Evolutionary conservation across 1,140 invertebrate species (phyloP).

Genomic region (Neelides sp.): DNA sequence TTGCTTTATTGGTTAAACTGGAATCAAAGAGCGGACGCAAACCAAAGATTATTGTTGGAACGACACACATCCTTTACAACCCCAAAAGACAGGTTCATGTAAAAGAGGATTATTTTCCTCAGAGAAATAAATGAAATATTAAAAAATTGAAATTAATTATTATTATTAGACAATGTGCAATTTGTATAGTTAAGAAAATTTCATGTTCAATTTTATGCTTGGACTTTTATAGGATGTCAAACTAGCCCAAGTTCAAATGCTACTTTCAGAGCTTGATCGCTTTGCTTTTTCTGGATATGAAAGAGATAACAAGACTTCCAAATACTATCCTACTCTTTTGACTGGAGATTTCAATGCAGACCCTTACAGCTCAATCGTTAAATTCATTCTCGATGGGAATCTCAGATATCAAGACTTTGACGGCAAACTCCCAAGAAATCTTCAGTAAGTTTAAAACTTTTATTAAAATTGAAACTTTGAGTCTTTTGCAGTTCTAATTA

Average conservation of each 20-base stretch:
- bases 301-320: conserved; percentile 32
- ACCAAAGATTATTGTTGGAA: conserved; percentile 60
- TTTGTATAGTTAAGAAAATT: no score
- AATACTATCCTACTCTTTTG: conserved; percentile 62
- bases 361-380: conserved; percentile 49
- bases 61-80: conserved; percentile 90
- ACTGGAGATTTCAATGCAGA: conserved; percentile 81
- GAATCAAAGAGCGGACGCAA: conserved; percentile 36
- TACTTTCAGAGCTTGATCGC: conserved; percentile 69
- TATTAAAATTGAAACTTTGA: background rate
- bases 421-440: background rate
- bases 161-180: no score
- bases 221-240: conserved; percentile 54
- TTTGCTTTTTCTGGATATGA: conserved; percentile 46
- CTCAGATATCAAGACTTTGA: conserved; percentile 41
- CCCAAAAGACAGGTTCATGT: conserved; percentile 47
- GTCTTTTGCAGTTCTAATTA: background rate
- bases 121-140: background rate
- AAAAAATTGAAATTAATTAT: no score
- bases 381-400: conserved; percentile 53
- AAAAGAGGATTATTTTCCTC: background rate
- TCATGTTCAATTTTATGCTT: background rate
- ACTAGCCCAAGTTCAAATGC: conserved; percentile 63
- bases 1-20: conserved; percentile 68
- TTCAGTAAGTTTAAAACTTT: background rate